Evolutionary conservation across 2,888 invertebrate species (phyloP).

Genomic region (Gari tellinella): DNA sequence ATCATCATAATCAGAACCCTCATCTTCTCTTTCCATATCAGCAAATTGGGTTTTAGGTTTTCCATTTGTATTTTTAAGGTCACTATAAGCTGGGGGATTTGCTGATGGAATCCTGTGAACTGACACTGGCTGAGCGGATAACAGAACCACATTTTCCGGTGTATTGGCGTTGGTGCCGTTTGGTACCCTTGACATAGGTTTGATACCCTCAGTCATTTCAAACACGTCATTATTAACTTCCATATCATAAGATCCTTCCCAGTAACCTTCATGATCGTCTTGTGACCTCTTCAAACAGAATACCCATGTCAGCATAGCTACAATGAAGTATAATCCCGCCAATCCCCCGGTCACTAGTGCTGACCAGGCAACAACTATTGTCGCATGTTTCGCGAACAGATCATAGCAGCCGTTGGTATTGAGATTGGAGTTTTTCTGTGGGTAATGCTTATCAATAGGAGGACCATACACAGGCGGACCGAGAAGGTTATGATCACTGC

Average conservation of each 20-base stretch:
- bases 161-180: neutral
- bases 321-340: slow-evolving; percentile 45
- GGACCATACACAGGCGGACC: slow-evolving; percentile 57
- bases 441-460: slow-evolving; percentile 25
- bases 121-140: no score
- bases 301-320: slow-evolving; percentile 55
- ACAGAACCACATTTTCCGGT: neutral
- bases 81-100: no score
- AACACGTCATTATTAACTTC: slow-evolving; percentile 22
- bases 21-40: neutral
- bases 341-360: slow-evolving; percentile 42
- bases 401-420: slow-evolving; percentile 53
- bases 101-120: no score
- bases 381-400: slow-evolving; percentile 23
- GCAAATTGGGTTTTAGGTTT: no score
- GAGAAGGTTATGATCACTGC: slow-evolving; percentile 42
- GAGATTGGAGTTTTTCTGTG: slow-evolving; percentile 36
- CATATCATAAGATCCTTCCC: slow-evolving; percentile 40
- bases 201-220: neutral
- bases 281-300: slow-evolving; percentile 55
- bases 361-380: slow-evolving; percentile 7
- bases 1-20: neutral
- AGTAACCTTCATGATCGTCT: slow-evolving; percentile 36
- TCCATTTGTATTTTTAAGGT: no score
- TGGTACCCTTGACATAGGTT: neutral